Percentiles rank a stretch among this genome's conserved stretches.
Evolutionary conservation across 1,140 invertebrate genomes (phyloP).

Genomic region (Sycophila sp.): DNA sequence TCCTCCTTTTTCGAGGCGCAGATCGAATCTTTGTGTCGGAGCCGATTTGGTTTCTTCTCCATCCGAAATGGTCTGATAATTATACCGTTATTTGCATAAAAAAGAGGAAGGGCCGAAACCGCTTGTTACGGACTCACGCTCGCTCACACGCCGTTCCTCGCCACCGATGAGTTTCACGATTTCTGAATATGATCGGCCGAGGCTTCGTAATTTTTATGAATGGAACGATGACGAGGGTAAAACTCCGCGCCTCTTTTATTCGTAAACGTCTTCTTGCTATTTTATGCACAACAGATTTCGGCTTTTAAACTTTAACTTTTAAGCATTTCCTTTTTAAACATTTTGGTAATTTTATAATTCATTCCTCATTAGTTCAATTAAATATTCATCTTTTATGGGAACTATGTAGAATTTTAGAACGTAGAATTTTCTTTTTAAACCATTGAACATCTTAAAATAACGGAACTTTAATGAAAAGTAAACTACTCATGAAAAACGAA

Average conservation of each 20-base stretch:
- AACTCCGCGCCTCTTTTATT: not conserved
- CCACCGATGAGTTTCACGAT: conserved; percentile 1
- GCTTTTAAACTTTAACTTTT: not conserved
- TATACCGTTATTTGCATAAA: conserved; percentile 39
- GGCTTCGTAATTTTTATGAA: conserved; percentile 25
- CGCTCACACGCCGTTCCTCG: not conserved
- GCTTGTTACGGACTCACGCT: too few relatives aligned
- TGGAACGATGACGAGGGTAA: conserved; percentile 7
- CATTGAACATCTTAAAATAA: too few relatives aligned
- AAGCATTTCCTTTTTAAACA: too few relatives aligned
- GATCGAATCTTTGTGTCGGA: conserved; percentile 33
- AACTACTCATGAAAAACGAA: too few relatives aligned
- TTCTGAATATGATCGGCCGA: conserved; percentile 1
- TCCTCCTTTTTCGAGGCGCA: not conserved
- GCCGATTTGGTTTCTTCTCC: conserved; percentile 9
- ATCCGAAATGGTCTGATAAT: conserved; percentile 34
- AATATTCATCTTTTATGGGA: too few relatives aligned
- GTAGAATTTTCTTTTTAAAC: too few relatives aligned
- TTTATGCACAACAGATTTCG: not conserved
- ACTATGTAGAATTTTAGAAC: too few relatives aligned
- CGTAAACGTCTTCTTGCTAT: not conserved
- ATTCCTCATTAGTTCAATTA: too few relatives aligned
- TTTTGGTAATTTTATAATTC: too few relatives aligned
- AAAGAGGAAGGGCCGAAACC: not conserved
- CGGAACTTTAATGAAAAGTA: too few relatives aligned